Percentiles rank a stretch among this genome's conserved stretches.
These are phyloP conservation scores for Plagodis pulveraria DNA, from an alignment of 2,888 invertebrate species.

Conservation along the genomic window DNA sequence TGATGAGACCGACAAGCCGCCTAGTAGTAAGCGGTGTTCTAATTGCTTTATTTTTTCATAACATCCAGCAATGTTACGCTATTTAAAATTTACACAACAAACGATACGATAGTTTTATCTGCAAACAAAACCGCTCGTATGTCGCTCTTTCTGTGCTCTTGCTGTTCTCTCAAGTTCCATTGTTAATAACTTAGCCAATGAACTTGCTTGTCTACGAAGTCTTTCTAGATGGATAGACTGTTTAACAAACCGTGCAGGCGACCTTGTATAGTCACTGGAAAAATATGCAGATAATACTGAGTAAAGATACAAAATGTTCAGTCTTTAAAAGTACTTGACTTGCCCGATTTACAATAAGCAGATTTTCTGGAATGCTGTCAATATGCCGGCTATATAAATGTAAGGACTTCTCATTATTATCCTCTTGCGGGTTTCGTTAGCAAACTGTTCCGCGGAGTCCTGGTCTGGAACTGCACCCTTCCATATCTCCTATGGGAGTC, in stretches of 20 bases:
- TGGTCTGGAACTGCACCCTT: too few species aligned
- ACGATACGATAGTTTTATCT: slow-evolving; percentile 4
- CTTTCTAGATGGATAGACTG: slow-evolving; percentile 22
- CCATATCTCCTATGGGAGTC: too few species aligned
- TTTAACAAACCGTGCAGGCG: slow-evolving; percentile 23
- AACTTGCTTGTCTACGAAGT: slow-evolving; percentile 41
- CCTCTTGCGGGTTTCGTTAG: too few species aligned
- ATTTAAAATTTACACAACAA: too few species aligned
- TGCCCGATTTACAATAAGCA: slow-evolving; percentile 41
- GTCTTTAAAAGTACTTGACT: slow-evolving; percentile 38
- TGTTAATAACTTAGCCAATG: slow-evolving; percentile 34
- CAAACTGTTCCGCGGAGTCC: too few species aligned
- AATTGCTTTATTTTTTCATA: too few species aligned
- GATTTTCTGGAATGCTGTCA: slow-evolving; percentile 28
- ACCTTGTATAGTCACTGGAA: slow-evolving; percentile 42
- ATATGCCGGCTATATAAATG: too few species aligned
- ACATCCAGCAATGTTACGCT: too few species aligned
- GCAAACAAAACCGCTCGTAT: slow-evolving; percentile 13
- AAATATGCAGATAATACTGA: slow-evolving; percentile 32
- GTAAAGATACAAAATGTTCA: slow-evolving; percentile 24
- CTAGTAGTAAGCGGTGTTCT: too few species aligned
- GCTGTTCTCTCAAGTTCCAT: slow-evolving; percentile 11
- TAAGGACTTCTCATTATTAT: too few species aligned
- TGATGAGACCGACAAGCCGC: too few species aligned
- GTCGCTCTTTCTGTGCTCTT: slow-evolving; percentile 3